Conservation (phyloP, 1,140 invertebrate species). For the Drosophila watanabei region DNA sequence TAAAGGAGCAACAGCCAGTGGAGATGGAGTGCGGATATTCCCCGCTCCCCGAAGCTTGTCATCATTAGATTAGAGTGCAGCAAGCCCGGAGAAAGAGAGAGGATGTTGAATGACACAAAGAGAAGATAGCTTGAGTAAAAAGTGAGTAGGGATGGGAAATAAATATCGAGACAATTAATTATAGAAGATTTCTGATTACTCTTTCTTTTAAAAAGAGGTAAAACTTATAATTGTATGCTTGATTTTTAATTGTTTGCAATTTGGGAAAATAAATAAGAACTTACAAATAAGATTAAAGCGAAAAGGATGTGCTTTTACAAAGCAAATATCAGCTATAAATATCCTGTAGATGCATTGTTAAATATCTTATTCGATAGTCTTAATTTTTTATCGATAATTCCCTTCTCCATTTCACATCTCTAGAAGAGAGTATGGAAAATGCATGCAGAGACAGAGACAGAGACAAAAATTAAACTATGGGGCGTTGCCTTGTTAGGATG, state of each 20-base stretch:
- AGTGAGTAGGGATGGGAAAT: not conserved
- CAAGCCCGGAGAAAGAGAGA: constrained; percentile 27
- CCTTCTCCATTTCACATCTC: not conserved
- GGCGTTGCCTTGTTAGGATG: constrained; percentile 79
- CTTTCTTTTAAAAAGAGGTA: not conserved
- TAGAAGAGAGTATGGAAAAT: constrained; percentile 5
- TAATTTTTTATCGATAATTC: not conserved
- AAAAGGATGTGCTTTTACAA: not conserved
- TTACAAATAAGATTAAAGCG: not conserved
- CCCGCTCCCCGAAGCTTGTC: constrained; percentile 58
- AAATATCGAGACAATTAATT: not conserved
- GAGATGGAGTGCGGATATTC: constrained; percentile 8
- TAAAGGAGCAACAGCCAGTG: constrained; percentile 36
- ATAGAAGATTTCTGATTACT: accelerated
- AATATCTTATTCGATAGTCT: not conserved
- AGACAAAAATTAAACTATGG: constrained; percentile 79
- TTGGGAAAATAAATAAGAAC: not conserved
- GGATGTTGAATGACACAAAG: constrained; percentile 10
- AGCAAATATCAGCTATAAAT: not conserved
- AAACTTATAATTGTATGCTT: not conserved
- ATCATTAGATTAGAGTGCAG: constrained; percentile 81
- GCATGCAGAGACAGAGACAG: constrained; percentile 15
- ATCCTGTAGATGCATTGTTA: not conserved
- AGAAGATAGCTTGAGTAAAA: constrained; percentile 5
- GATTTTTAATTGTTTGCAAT: not conserved